Evolutionary conservation across 2,113 vertebrate genomes (phyloP).

Genomic region (Isichthys henryi): DNA sequence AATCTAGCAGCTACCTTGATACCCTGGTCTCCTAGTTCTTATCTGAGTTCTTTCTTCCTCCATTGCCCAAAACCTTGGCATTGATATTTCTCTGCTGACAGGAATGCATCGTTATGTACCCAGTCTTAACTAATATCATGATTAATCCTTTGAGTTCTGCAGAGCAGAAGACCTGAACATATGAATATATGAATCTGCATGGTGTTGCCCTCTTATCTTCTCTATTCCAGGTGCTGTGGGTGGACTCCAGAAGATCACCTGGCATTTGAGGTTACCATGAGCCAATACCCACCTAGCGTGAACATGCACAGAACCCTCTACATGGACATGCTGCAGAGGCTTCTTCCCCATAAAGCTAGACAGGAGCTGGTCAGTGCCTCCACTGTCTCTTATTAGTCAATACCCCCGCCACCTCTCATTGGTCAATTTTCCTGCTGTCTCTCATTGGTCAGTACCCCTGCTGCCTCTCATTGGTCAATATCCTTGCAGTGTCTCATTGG

Average conservation of each 20-base stretch:
- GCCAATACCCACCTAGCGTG: constrained; percentile 66
- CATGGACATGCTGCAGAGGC: constrained; percentile 74
- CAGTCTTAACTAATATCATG: background rate
- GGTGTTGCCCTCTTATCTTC: background rate
- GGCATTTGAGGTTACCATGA: constrained; percentile 63
- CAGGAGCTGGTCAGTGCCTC: constrained; percentile 74
- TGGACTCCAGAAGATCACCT: constrained; percentile 73
- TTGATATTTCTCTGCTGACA: background rate
- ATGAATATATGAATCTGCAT: background rate
- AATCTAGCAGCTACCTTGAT: background rate
- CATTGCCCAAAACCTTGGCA: background rate
- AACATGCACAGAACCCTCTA: constrained; percentile 66
- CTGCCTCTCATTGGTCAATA: background rate
- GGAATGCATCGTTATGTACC: background rate
- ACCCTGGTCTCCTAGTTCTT: background rate
- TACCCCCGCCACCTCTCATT: background rate
- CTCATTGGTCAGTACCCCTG: constrained; percentile 59
- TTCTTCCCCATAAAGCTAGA: constrained; percentile 69
- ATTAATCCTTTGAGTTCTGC: background rate
- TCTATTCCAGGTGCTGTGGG: constrained; percentile 39
- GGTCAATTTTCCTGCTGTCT: background rate
- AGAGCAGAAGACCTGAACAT: background rate
- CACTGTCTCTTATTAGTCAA: background rate
- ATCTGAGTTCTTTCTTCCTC: background rate
- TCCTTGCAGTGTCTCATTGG: background rate